Evolutionary conservation across 2,797 vertebrate genomes (phyloP).

Genomic region (Microtus californicus): DNA sequence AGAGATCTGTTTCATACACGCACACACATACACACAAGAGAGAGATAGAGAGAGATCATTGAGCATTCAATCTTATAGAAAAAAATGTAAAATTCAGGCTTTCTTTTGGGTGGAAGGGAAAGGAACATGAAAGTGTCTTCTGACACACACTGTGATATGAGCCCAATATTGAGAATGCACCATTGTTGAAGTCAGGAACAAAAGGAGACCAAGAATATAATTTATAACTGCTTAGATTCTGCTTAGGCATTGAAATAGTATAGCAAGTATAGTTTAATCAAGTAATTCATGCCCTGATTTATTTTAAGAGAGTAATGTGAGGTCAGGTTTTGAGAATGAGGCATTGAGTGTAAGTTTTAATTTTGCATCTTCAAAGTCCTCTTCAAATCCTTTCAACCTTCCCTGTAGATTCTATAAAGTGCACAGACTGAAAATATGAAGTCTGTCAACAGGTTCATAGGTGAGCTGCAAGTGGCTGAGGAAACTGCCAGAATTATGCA

Average conservation of each 20-base stretch:
- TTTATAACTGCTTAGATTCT: conserved; percentile 22
- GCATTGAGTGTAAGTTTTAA: conserved; percentile 2
- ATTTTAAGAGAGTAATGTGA: conserved; percentile 37
- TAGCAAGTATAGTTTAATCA: neutral
- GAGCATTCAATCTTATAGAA: neutral
- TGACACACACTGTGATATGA: neutral
- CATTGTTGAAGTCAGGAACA: neutral
- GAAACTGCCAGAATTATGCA: neutral
- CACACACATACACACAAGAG: rapidly evolving
- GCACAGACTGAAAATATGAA: neutral
- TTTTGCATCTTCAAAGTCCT: neutral
- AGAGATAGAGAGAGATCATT: neutral
- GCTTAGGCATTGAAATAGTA: neutral
- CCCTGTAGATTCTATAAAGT: neutral
- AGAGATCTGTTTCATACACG: neutral
- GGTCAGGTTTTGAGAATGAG: neutral
- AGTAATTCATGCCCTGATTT: neutral
- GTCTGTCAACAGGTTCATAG: neutral
- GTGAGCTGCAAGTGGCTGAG: neutral
- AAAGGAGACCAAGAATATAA: conserved; percentile 3
- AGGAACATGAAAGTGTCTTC: neutral
- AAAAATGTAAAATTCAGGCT: neutral
- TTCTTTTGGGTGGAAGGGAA: neutral
- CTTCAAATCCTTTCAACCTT: neutral
- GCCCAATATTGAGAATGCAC: neutral